Percentiles rank a stretch among this genome's conserved stretches.
Conservation (phyloP, 1,140 invertebrate genomes). For the Trissolcus basalis region DNA sequence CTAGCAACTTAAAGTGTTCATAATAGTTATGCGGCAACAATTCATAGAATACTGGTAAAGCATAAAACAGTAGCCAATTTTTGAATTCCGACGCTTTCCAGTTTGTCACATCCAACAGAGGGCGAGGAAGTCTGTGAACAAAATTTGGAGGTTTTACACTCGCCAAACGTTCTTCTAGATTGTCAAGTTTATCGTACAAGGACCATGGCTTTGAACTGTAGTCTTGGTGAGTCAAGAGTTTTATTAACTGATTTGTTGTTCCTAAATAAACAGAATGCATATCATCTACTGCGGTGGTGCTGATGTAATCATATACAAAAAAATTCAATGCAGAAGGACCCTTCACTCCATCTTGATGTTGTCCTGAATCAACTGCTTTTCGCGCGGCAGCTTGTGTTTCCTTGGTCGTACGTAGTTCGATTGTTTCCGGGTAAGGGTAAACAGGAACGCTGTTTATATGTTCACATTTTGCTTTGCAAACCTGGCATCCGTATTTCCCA, state of each 20-base stretch:
- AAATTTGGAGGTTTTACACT: neutral
- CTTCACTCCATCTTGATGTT: neutral
- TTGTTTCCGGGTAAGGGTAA: neutral
- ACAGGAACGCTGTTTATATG: neutral
- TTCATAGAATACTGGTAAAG: neutral
- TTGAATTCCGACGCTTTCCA: neutral
- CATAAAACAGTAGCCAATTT: neutral
- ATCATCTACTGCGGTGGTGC: constrained; percentile 28
- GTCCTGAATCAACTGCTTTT: neutral
- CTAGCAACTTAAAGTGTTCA: neutral
- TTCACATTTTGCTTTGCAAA: constrained; percentile 1
- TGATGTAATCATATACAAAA: constrained; percentile 6
- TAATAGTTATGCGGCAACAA: neutral
- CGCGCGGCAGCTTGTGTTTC: neutral
- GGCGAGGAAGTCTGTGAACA: neutral
- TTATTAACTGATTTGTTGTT: constrained; percentile 1
- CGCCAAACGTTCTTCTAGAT: neutral
- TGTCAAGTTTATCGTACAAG: neutral
- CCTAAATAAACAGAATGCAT: constrained; percentile 43
- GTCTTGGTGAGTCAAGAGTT: constrained; percentile 4
- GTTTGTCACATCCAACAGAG: neutral
- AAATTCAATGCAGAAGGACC: neutral
- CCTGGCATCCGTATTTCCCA: constrained; percentile 7
- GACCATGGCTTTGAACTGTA: neutral
- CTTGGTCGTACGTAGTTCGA: neutral